Conservation (phyloP, 2,888 invertebrate genomes). For the Hedychridium roseum region DNA sequence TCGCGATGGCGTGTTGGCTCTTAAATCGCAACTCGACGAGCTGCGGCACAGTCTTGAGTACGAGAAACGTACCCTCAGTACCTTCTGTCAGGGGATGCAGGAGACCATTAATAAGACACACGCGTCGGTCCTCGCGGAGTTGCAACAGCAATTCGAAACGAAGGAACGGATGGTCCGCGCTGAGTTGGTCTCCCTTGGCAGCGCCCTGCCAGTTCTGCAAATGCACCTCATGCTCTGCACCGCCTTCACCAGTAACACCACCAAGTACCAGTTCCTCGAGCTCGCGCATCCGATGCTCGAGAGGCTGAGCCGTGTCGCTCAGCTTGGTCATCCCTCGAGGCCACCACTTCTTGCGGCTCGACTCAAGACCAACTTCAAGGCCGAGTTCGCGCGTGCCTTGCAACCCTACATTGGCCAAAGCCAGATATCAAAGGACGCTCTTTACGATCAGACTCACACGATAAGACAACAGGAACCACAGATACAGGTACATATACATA, state of each 20-base stretch:
- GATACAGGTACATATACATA: constrained; percentile 54
- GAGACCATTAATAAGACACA: constrained; percentile 75
- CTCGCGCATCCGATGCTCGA: constrained; percentile 74
- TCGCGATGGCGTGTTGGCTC: constrained; percentile 72
- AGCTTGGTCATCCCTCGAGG: constrained; percentile 70
- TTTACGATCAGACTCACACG: constrained; percentile 53
- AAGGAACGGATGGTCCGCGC: constrained; percentile 68
- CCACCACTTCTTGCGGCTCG: constrained; percentile 51
- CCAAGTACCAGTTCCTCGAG: constrained; percentile 79
- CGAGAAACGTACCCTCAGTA: constrained; percentile 73
- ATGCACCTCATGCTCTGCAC: constrained; percentile 76
- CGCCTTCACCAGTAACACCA: constrained; percentile 75
- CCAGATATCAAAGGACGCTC: constrained; percentile 45
- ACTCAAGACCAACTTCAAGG: constrained; percentile 68
- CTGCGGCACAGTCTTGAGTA: constrained; percentile 71
- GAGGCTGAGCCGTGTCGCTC: constrained; percentile 72
- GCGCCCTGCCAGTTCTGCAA: constrained; percentile 74
- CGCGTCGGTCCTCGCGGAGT: constrained; percentile 71
- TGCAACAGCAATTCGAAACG: constrained; percentile 71
- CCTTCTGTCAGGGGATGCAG: constrained; percentile 73
- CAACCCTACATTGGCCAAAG: constrained; percentile 68
- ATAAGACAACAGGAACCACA: constrained; percentile 43
- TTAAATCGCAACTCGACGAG: constrained; percentile 74
- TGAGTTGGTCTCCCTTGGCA: constrained; percentile 68
- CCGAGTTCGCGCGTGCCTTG: constrained; percentile 71